phyloP scores from a whole-genome alignment of 1,140 invertebrate species.

The Brachionus angularis region DNA sequence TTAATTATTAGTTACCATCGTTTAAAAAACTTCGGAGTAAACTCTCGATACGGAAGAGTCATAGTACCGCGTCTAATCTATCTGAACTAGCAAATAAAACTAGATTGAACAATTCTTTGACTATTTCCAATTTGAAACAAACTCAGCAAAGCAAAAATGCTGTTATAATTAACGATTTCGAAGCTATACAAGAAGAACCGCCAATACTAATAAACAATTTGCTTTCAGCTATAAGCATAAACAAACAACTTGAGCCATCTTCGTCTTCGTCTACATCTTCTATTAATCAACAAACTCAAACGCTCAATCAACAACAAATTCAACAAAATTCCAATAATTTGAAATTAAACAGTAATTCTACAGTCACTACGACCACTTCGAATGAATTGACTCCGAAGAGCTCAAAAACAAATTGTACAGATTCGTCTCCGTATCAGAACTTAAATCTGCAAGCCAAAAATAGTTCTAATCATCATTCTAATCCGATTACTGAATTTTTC shows the following conservation, averaged over 20 bases:
- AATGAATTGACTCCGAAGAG: conserved; percentile 31
- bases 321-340: conserved; percentile 2
- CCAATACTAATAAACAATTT: no score
- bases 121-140: no score
- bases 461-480: no score
- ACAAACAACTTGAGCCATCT: no score
- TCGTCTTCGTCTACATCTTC: conserved; percentile 1
- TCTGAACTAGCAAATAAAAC: conserved; percentile 35
- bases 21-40: conserved; percentile 35
- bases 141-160: no score
- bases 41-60: conserved; percentile 23
- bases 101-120: no score
- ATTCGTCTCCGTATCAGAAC: neutral
- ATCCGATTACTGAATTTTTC: conserved; percentile 12
- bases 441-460: no score
- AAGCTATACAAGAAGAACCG: no score
- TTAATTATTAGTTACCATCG: conserved; percentile 17
- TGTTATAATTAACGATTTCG: no score
- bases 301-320: no score
- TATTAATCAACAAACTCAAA: neutral
- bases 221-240: no score
- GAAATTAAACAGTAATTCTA: conserved; percentile 15
- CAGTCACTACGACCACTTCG: neutral
- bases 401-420: neutral
- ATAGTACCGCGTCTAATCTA: conserved; percentile 32